These are phyloP conservation scores for Ephestia elutella DNA, from an alignment of 1,140 invertebrate genomes.

Conservation along the genomic window DNA sequence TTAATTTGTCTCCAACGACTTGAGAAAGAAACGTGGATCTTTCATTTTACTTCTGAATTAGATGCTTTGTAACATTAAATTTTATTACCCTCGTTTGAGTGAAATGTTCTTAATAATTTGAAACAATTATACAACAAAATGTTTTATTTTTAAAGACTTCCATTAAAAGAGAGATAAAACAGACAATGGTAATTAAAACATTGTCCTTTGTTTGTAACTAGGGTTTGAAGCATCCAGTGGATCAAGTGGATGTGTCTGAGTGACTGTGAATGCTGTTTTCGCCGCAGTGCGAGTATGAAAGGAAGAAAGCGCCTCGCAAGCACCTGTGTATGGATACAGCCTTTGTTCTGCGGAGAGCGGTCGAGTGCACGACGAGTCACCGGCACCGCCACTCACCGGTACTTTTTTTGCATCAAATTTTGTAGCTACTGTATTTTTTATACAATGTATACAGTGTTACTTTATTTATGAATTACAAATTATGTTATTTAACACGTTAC, in stretches of 20 bases:
- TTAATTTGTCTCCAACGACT: slow-evolving; percentile 32
- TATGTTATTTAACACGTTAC: too few relatives aligned
- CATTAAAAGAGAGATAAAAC: background rate
- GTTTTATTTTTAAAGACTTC: background rate
- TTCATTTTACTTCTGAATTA: slow-evolving; percentile 4
- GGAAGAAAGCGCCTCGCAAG: slow-evolving; percentile 37
- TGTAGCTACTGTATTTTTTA: too few relatives aligned
- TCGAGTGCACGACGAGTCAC: slow-evolving; percentile 23
- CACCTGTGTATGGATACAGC: slow-evolving; percentile 41
- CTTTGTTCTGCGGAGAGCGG: slow-evolving; percentile 34
- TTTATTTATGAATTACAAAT: too few relatives aligned
- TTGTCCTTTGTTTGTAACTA: background rate
- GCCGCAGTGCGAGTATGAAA: slow-evolving; percentile 33
- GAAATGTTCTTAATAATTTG: background rate
- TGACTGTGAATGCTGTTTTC: slow-evolving; percentile 38
- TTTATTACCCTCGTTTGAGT: background rate
- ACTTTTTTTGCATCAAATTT: background rate
- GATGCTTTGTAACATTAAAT: background rate
- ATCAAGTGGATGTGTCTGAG: slow-evolving; percentile 24
- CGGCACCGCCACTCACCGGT: background rate
- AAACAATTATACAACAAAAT: background rate
- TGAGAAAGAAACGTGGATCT: slow-evolving; percentile 14
- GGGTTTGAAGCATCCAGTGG: background rate
- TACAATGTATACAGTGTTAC: too few relatives aligned
- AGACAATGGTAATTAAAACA: background rate